Base-by-base conservation (phyloP, 2,113 vertebrate species). In the Peromyscus californicus region DNA sequence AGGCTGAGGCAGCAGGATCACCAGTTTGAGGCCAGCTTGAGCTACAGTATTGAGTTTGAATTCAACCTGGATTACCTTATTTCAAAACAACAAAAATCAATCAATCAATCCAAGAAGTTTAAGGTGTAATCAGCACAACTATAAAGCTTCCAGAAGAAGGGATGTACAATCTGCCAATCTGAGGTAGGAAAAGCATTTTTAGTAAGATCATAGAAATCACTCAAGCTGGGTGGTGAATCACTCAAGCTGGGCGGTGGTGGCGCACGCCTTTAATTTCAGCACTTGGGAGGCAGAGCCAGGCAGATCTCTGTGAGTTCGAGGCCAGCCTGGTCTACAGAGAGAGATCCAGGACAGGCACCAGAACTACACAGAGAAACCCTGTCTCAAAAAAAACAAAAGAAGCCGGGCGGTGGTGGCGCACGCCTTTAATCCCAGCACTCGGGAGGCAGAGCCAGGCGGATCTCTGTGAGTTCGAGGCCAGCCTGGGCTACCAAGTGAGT, bases 201-300 rank as follows among this genome's bases (percentile, higher is more conserved):
- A 96, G 51, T 59, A 26, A 33, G n/a, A 88, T 61, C 51, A 86
- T 75, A 83, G 80, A 63, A 85, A 93, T 63, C 45, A 74, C 7
- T 79, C 78, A 48, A 48, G 45, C 7, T 7, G 45, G 45, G 45
- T n/a, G n/a, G n/a, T n/a, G n/a, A 74, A n/a, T n/a, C n/a, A n/a
- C 7, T 79, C 78, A 48, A 51, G 51, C 10, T 11, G 51, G 51
- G 51, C 8, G 51, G 51, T 11, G 51, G 51, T 51, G 51, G 51
- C 9, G 1, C 51, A 51, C 9, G 51, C 51, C 51, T 51, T 51
- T 51, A 51, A 51, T 51, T 51, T 11, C 51, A 51, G 51, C 51
- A 51, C 10, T 51, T 51, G 51, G 51, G 51, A 51, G 51, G 10
- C 51, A 51, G 9, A 51, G 51, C 51, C 51, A 51, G 51, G 51